Percentiles rank a stretch among this genome's conserved stretches.
Evolutionary conservation across 2,888 invertebrate species (phyloP).

Genomic region (Drosophila tanythrix): DNA sequence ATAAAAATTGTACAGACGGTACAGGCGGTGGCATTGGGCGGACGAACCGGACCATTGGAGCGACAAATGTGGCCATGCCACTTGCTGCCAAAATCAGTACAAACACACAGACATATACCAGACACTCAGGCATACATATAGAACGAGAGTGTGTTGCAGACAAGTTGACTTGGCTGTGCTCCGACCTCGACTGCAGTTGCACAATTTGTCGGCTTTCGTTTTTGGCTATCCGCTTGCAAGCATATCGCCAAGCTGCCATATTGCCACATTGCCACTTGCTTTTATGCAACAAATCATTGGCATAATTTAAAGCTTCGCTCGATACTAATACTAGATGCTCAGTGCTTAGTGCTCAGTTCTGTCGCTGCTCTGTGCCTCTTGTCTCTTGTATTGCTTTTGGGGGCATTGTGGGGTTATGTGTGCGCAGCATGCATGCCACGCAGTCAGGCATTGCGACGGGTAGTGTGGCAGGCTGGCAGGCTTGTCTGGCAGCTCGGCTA

Average conservation of each 20-base stretch:
- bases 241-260: conserved; percentile 67
- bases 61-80: conserved; percentile 78
- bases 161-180: conserved; percentile 51
- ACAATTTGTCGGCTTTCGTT: conserved; percentile 77
- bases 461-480: background rate
- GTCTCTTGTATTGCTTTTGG: conserved; percentile 35
- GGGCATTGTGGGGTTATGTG: conserved; percentile 55
- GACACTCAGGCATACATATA: background rate
- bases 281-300: conserved; percentile 79
- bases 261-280: conserved; percentile 68
- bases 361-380: conserved; percentile 19
- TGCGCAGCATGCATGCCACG: conserved; percentile 26
- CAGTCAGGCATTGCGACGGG: conserved; percentile 1
- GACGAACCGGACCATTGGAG: conserved; percentile 46
- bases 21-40: conserved; percentile 17
- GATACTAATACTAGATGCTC: conserved; percentile 16
- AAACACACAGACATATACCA: conserved; percentile 25
- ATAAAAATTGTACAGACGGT: conserved; percentile 74
- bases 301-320: conserved; percentile 75
- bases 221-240: conserved; percentile 70
- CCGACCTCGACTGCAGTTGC: conserved; percentile 65
- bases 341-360: conserved; percentile 12
- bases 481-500: conserved; percentile 49
- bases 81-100: conserved; percentile 77
- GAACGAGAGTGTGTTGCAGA: conserved; percentile 9